These are phyloP conservation scores for Ivindomyrus marchei DNA, from an alignment of 2,113 vertebrate species.

Conservation along the genomic window DNA sequence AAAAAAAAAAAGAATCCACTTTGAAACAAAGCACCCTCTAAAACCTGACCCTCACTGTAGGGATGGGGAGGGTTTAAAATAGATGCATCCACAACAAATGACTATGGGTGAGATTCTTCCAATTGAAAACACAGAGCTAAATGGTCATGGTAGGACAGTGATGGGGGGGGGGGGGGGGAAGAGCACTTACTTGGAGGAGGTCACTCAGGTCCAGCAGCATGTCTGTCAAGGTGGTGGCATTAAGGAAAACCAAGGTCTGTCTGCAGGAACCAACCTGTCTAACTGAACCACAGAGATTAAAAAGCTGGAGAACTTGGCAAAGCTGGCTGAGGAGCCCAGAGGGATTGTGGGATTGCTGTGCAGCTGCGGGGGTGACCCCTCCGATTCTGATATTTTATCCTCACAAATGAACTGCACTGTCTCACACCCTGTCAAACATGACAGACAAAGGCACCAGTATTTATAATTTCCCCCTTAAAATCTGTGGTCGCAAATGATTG, in stretches of 20 bases:
- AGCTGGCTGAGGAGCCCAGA: not conserved
- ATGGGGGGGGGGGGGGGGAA: not conserved
- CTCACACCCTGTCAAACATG: not conserved
- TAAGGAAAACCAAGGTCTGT: constrained; percentile 19
- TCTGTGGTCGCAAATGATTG: not conserved
- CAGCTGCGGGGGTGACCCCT: not conserved
- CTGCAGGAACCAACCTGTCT: not conserved
- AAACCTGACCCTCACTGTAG: not conserved
- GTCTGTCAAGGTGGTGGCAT: constrained; percentile 59
- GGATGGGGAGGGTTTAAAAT: not conserved
- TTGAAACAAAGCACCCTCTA: not conserved
- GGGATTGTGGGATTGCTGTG: not conserved
- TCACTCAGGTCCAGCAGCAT: constrained; percentile 97
- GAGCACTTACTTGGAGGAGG: constrained; percentile 77
- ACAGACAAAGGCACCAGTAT: too few species aligned
- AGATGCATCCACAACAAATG: not conserved
- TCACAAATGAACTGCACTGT: not conserved
- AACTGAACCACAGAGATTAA: not conserved
- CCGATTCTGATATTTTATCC: not conserved
- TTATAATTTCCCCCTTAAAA: not conserved
- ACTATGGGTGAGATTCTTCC: not conserved
- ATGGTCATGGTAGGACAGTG: not conserved
- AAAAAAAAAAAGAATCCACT: not conserved
- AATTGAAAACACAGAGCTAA: not conserved
- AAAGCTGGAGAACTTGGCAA: constrained; percentile 22